Evolutionary conservation across 2,888 invertebrate genomes (phyloP), one percentile per base, ranked within the genome.

Genomic region (Orchesella flavescens): DNA sequence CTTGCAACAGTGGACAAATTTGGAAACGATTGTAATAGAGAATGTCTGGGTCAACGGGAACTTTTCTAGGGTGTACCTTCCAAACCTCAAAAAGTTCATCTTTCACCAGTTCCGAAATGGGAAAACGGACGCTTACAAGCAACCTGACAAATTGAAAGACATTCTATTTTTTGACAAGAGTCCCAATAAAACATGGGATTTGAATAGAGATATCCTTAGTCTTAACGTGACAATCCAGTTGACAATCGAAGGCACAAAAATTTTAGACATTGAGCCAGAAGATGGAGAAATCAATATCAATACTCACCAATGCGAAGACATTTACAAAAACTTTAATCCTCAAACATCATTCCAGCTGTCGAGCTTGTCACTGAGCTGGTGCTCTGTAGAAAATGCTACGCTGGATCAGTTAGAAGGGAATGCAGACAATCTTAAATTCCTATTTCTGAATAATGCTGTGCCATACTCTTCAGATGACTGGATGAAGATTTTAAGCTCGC

Each of bases 81-180:
- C 82, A 0, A 34, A 68, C 3, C 19, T 82, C 21, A 76, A 44
- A 24, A 82, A 76, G 55, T 82, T 82, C 17, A 76, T 82, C 10
- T 82, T 57, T 34, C 76, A 75, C 23, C 82, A 82, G 23, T 76
- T 59, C 44, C 63, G 61, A 15, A 76, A 75, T 21, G 82, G 59
- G 9, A 75, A 63, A 17, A 75, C 71, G 44, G 75, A 82, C 17
- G 23, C 55, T 7, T 82, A 82, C 65, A 82, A 82, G 53, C 49
- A 49, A 9, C 61, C 10, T 9, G 71, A 76, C 10, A 65, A 43
- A 0, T 34, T 82, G 21, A 75, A 82, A 21, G 69, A 69, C 19
- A 82, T 46, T 10, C 21, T 82, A 15, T 82, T 82, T 69, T 82
- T 82, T 55, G 82, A 82, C 44, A 75, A 69, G 44, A 53, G 49